Evolutionary conservation across 2,797 vertebrate genomes (phyloP).

Genomic region (Channallabes apus): DNA sequence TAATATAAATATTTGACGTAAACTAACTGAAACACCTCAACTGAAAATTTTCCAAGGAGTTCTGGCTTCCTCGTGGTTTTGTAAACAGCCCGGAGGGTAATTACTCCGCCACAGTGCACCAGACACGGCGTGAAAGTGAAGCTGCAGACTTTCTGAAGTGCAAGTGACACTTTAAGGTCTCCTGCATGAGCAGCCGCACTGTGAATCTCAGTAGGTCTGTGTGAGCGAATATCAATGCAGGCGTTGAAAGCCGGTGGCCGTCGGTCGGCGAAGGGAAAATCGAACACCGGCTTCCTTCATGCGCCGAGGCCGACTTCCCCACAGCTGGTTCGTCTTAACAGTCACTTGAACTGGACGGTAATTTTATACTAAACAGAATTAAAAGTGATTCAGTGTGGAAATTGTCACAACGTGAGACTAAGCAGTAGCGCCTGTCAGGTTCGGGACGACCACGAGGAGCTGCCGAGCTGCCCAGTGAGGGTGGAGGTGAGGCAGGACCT

Average conservation of each 20-base stretch:
- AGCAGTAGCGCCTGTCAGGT: slow-evolving; percentile 66
- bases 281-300: slow-evolving; percentile 68
- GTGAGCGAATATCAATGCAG: slow-evolving; percentile 68
- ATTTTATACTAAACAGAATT: slow-evolving; percentile 81
- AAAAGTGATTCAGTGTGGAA: slow-evolving; percentile 74
- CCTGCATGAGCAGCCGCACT: slow-evolving; percentile 38
- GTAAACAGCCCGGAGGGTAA: slow-evolving; percentile 46
- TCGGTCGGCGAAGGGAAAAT: slow-evolving; percentile 63
- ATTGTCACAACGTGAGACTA: slow-evolving; percentile 73
- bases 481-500: slow-evolving; percentile 24
- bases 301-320: slow-evolving; percentile 46
- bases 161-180: slow-evolving; percentile 39
- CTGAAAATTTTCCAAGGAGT: slow-evolving; percentile 7
- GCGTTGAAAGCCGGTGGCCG: slow-evolving; percentile 71
- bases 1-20: slow-evolving; percentile 12
- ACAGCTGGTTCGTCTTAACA: slow-evolving; percentile 78
- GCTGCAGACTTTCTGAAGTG: slow-evolving; percentile 19
- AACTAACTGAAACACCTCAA: slow-evolving; percentile 27
- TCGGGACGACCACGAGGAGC: slow-evolving; percentile 58
- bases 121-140: neutral
- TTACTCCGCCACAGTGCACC: slow-evolving; percentile 39
- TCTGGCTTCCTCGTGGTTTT: slow-evolving; percentile 38
- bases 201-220: slow-evolving; percentile 68
- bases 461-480: slow-evolving; percentile 49
- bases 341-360: slow-evolving; percentile 75